These are phyloP conservation scores for Ennomos erosarius DNA, from an alignment of 2,888 invertebrate genomes.

Conservation along the genomic window DNA sequence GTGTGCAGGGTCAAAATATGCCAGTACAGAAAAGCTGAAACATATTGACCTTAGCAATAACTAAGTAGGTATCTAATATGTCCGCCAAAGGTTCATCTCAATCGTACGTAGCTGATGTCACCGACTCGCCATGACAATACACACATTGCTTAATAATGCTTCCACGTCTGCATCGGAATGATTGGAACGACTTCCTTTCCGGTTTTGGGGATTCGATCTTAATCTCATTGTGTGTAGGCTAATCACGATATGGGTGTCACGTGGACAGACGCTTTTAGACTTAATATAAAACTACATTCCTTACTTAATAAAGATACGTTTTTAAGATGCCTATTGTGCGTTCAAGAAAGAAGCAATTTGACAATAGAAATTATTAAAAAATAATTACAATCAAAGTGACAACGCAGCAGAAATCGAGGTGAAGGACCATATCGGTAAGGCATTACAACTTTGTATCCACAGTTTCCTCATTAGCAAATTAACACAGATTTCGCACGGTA, in stretches of 20 bases:
- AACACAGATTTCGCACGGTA: conserved; percentile 34
- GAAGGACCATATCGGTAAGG: neutral
- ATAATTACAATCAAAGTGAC: no score
- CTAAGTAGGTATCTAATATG: no score
- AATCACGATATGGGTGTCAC: neutral
- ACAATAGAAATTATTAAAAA: no score
- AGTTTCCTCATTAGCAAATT: conserved; percentile 26
- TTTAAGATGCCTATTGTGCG: no score
- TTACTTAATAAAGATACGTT: no score
- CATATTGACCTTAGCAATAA: no score
- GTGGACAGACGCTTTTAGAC: no score
- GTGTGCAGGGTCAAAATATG: no score
- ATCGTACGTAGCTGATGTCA: conserved; percentile 3
- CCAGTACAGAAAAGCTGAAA: no score
- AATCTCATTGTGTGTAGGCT: neutral
- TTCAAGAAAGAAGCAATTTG: no score
- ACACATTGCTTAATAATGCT: conserved; percentile 7
- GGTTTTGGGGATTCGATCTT: neutral
- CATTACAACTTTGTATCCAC: conserved; percentile 4
- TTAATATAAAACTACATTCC: no score
- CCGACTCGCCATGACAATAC: neutral
- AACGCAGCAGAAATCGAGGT: no score
- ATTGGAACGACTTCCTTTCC: conserved; percentile 6
- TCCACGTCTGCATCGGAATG: conserved; percentile 1
- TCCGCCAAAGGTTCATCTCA: neutral